A percentile compares a stretch with the other conserved stretches of the same genome.
Conservation (phyloP, 2,113 vertebrate species). For the Oryzias curvinotus region DNA sequence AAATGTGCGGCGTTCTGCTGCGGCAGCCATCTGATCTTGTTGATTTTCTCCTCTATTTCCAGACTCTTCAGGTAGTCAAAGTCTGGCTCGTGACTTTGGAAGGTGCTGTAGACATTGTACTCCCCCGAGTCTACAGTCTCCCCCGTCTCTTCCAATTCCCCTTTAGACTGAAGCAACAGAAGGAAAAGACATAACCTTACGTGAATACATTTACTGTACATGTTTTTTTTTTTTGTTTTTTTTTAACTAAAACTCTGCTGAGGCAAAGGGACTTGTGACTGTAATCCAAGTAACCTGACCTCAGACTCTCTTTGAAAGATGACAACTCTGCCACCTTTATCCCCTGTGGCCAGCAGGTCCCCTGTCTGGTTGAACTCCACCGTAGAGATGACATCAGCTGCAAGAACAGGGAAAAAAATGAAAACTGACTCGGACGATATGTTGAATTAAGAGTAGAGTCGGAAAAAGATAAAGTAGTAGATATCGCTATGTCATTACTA, state of each 20-base stretch:
- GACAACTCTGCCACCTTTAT: constrained; percentile 97
- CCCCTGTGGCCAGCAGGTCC: constrained; percentile 96
- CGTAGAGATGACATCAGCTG: constrained; percentile 98
- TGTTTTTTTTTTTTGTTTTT: not conserved
- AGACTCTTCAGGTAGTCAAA: constrained; percentile 98
- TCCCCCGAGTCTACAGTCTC: constrained; percentile 91
- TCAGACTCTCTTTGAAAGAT: constrained; percentile 98
- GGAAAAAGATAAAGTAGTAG: not conserved
- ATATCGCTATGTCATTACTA: not conserved
- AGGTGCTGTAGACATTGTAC: constrained; percentile 98
- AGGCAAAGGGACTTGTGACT: not conserved
- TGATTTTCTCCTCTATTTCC: constrained; percentile 99
- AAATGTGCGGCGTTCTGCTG: constrained; percentile 96
- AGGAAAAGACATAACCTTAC: constrained; percentile 6
- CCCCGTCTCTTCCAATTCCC: constrained; percentile 84
- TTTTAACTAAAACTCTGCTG: not conserved
- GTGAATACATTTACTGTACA: not conserved
- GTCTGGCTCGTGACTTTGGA: constrained; percentile 98
- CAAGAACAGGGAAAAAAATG: constrained; percentile 2
- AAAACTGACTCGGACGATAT: not conserved
- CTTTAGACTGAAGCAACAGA: constrained; percentile 82
- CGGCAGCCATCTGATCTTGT: constrained; percentile 97
- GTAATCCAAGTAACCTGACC: constrained; percentile 67
- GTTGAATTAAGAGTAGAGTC: not conserved
- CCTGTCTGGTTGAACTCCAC: constrained; percentile 99